phyloP scores from a whole-genome alignment of 2,797 vertebrate species.

The Rhynchonycteris naso region DNA sequence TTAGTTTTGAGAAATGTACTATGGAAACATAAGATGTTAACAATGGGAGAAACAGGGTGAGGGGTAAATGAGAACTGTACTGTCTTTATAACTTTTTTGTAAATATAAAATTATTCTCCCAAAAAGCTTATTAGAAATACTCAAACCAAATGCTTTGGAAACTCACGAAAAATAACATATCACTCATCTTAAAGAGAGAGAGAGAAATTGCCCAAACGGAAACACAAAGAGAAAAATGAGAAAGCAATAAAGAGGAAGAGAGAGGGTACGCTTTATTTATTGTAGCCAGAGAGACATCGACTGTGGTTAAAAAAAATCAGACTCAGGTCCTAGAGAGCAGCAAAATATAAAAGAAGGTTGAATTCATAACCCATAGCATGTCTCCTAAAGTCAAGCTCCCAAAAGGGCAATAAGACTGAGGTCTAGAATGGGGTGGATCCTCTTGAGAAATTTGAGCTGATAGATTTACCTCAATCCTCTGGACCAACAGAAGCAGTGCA shows the following conservation, averaged over 20 bases:
- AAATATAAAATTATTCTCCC: conserved; percentile 16
- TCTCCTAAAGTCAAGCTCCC: background rate
- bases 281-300: background rate
- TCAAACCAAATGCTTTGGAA: conserved; percentile 23
- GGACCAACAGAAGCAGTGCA: background rate
- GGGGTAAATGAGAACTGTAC: background rate
- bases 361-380: background rate
- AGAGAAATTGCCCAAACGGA: conserved; percentile 8
- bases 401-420: background rate
- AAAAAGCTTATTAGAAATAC: background rate
- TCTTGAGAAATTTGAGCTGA: background rate
- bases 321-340: background rate
- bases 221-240: background rate
- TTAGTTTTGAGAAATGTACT: conserved; percentile 19
- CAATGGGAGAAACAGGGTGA: background rate
- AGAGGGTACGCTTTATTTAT: background rate
- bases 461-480: background rate
- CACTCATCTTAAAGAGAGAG: background rate
- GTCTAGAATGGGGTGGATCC: background rate
- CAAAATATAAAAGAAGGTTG: background rate
- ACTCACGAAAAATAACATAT: background rate
- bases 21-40: background rate
- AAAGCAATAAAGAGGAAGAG: background rate
- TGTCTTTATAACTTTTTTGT: background rate
- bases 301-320: background rate